Evolutionary conservation across 1,140 invertebrate genomes (phyloP), one percentile per base, ranked within the genome.

Genomic region (Megathymus violae): DNA sequence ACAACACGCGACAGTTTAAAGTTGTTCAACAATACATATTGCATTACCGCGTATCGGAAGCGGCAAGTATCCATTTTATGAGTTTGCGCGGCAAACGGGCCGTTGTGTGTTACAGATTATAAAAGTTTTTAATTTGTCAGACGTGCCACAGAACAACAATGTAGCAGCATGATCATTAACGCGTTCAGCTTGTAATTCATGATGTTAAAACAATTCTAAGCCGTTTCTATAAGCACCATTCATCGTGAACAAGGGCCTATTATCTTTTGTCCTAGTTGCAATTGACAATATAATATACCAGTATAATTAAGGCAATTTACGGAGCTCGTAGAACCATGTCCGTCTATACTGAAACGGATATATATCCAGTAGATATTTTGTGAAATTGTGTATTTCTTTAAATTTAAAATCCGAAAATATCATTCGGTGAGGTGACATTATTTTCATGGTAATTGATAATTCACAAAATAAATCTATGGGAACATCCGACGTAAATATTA

Each of bases 81-180:
- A 40, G 36, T 40, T 40, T 40, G 14, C 36, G 36, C 36, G 36
- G 36, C n/a, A 40, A 40, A 40, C 27, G 4, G 14, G 6, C n/a
- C 36, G 36, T 40, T 9, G 7, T 40, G 36, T 11, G 13, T 11
- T 13, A 40, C 36, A 40, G 36, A 40, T 40, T 40, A 40, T 40
- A 40, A 40, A 40, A 40, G 36, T 40, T 40, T 40, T 40, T 40
- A 40, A 40, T 40, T 40, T 40, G 36, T 40, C 36, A 40, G 2
- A 1, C 7, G 14, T 40, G 36, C 36, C 36, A 40, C 36, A 13
- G 36, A 40, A 7, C 14, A 15, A 40, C 36, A 40, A 40, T 40
- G 36, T 9, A 15, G n/a, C 11, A 40, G 36, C 1, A 40, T 40
- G 36, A 40, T 31, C 27, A 9, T 31, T 4, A 31, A 4, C 27